phyloP scores from a whole-genome alignment of 2,888 invertebrate species.

The Lasioglossum figueresi region DNA sequence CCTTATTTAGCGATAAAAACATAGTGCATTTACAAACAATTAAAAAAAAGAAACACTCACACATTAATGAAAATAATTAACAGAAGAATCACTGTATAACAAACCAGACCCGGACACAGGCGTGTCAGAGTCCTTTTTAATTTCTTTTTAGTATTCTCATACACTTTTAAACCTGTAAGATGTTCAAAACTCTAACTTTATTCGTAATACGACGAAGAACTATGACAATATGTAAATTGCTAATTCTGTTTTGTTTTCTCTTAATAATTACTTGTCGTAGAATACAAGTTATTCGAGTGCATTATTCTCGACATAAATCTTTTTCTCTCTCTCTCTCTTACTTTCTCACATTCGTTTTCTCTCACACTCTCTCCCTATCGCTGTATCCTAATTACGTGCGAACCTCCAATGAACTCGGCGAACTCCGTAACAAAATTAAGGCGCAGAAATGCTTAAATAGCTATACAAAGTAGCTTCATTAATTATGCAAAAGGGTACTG shows the following conservation, averaged over 20 bases:
- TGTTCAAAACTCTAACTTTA: conserved; percentile 59
- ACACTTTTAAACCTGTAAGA: conserved; percentile 46
- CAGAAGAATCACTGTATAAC: conserved; percentile 63
- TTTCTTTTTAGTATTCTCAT: conserved; percentile 28
- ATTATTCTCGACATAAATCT: conserved; percentile 57
- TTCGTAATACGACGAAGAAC: conserved; percentile 58
- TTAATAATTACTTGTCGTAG: conserved; percentile 53
- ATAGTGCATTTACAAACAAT: conserved; percentile 72
- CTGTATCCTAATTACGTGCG: conserved; percentile 63
- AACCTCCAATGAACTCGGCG: conserved; percentile 60
- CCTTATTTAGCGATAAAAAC: conserved; percentile 69
- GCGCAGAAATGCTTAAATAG: conserved; percentile 66
- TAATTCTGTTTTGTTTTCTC: conserved; percentile 46
- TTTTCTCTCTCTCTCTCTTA: not conserved
- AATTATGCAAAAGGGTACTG: conserved; percentile 72
- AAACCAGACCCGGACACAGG: conserved; percentile 55
- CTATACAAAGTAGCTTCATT: conserved; percentile 71
- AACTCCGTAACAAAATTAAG: conserved; percentile 65
- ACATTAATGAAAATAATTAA: conserved; percentile 67
- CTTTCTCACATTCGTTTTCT: not conserved
- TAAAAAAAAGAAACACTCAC: conserved; percentile 66
- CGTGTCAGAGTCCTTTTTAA: conserved; percentile 43
- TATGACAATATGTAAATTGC: conserved; percentile 61
- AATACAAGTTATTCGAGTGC: conserved; percentile 70
- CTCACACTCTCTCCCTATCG: not conserved